A percentile compares a stretch with the other conserved stretches of the same genome.
Conservation (phyloP, 2,888 invertebrate genomes). For the Troides helena region DNA sequence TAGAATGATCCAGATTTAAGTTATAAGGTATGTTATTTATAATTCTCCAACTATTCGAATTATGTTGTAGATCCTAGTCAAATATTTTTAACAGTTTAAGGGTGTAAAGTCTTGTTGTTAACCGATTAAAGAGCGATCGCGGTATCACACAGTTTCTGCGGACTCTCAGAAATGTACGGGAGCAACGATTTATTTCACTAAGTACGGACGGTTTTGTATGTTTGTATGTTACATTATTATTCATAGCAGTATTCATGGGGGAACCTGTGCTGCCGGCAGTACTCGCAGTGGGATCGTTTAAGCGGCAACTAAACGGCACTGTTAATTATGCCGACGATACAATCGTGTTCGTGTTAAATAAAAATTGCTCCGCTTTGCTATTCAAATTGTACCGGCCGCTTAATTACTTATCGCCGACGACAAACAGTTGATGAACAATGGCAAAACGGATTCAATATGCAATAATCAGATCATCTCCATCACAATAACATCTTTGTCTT, state of each 20-base stretch:
- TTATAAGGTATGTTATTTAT: not conserved
- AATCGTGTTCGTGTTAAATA: conserved; percentile 66
- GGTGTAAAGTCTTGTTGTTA: too few relatives aligned
- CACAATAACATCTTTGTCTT: not conserved
- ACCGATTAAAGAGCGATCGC: too few relatives aligned
- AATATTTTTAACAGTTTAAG: too few relatives aligned
- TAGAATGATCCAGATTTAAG: not conserved
- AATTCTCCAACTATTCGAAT: too few relatives aligned
- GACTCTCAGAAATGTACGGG: too few relatives aligned
- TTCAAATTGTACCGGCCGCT: conserved; percentile 63
- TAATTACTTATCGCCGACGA: conserved; percentile 55
- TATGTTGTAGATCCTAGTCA: too few relatives aligned
- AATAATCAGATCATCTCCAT: not conserved
- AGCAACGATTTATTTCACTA: too few relatives aligned
- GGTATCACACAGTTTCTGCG: too few relatives aligned
- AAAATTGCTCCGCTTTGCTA: conserved; percentile 69
- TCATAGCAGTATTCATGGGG: conserved; percentile 41
- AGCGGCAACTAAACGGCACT: conserved; percentile 66
- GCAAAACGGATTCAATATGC: not conserved
- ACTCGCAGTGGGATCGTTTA: conserved; percentile 53
- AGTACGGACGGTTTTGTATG: too few relatives aligned
- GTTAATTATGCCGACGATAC: conserved; percentile 66
- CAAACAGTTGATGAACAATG: conserved; percentile 34
- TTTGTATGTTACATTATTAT: not conserved
- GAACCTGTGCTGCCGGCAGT: conserved; percentile 26